These are phyloP conservation scores for Cataglyphis albicans DNA, from an alignment of 2,888 invertebrate species.

Conservation along the genomic window DNA sequence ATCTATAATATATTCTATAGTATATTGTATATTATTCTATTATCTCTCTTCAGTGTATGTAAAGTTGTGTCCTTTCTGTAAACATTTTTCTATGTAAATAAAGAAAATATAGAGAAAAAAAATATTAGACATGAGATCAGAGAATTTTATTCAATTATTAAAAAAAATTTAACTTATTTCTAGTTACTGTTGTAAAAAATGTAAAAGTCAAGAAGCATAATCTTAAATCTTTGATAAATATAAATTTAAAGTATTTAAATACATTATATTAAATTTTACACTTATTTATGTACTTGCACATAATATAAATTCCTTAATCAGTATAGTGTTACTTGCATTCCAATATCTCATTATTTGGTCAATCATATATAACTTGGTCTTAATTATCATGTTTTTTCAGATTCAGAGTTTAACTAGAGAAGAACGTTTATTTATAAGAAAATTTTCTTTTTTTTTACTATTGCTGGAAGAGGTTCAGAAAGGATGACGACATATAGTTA, in stretches of 20 bases:
- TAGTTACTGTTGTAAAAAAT: not conserved
- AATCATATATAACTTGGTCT: slow-evolving; percentile 61
- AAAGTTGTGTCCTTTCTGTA: not conserved
- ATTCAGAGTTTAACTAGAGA: slow-evolving; percentile 49
- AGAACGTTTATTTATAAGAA: slow-evolving; percentile 33
- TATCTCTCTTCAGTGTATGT: not conserved
- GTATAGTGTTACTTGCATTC: slow-evolving; percentile 64
- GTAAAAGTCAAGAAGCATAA: slow-evolving; percentile 1
- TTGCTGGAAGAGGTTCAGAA: slow-evolving; percentile 54
- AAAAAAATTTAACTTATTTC: slow-evolving; percentile 6
- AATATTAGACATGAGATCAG: not conserved
- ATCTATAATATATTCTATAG: not conserved
- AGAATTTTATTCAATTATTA: slow-evolving; percentile 12
- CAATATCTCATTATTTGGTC: slow-evolving; percentile 71
- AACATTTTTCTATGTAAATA: not conserved
- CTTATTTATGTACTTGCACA: slow-evolving; percentile 35
- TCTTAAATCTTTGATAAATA: slow-evolving; percentile 37
- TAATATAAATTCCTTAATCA: slow-evolving; percentile 58
- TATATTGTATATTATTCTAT: not conserved
- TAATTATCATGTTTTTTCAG: slow-evolving; percentile 57
- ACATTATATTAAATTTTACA: slow-evolving; percentile 57
- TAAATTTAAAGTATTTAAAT: slow-evolving; percentile 58
- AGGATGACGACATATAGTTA: slow-evolving; percentile 34
- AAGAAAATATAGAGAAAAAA: not conserved
- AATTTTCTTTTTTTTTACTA: slow-evolving; percentile 34